Percentiles rank a stretch among this genome's conserved stretches.
These are phyloP conservation scores for Drosophila meridionalis DNA, from an alignment of 2,888 invertebrate genomes.

Conservation along the genomic window DNA sequence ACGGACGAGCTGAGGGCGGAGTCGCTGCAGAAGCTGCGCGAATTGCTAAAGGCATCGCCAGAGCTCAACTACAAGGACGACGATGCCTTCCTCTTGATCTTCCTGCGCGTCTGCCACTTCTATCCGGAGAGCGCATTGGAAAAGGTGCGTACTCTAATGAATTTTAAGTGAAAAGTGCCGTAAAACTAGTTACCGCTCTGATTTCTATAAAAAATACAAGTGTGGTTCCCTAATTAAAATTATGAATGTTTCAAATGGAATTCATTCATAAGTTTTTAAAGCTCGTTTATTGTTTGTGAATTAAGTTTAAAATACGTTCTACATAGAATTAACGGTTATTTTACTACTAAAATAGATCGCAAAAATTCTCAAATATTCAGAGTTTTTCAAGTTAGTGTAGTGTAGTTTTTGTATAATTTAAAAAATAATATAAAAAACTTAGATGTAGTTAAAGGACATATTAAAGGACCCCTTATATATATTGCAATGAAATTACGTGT, in stretches of 20 bases:
- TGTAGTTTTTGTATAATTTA: no score
- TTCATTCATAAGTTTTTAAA: not conserved
- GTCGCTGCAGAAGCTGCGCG: constrained; percentile 87
- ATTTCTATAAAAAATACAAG: not conserved
- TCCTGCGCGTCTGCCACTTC: constrained; percentile 92
- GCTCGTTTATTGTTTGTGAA: not conserved
- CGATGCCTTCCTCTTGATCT: constrained; percentile 91
- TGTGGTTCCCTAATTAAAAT: not conserved
- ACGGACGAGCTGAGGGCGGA: constrained; percentile 89
- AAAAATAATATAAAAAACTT: no score
- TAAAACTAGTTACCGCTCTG: not conserved
- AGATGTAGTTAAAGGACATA: no score
- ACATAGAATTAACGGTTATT: not conserved
- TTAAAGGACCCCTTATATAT: no score
- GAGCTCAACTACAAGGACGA: constrained; percentile 90
- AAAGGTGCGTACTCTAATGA: constrained; percentile 86
- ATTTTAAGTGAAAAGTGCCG: not conserved
- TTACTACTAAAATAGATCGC: no score
- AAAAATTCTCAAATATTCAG: not conserved
- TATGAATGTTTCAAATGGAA: not conserved
- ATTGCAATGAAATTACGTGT: no score
- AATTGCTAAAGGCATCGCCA: constrained; percentile 88
- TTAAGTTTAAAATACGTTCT: not conserved
- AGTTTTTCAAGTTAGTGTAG: not conserved
- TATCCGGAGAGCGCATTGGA: constrained; percentile 92